Evolutionary conservation across 2,113 vertebrate species (phyloP).

Genomic region (Microcebus tavaratra): DNA sequence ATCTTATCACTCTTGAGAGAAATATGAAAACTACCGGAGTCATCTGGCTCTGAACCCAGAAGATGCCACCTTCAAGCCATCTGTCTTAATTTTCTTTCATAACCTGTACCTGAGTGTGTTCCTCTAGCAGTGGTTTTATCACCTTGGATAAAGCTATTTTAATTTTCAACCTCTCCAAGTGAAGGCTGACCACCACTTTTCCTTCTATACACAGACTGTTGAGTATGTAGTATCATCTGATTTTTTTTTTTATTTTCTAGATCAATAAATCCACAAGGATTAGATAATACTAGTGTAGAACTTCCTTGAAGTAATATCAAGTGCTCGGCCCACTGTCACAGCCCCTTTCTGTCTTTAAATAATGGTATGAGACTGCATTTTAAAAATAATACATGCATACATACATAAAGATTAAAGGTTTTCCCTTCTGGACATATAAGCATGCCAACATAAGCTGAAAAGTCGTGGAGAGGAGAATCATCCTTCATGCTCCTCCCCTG

Average conservation of each 20-base stretch:
- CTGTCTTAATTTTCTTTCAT: background rate
- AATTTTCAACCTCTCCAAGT: background rate
- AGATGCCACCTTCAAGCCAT: background rate
- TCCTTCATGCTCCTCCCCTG: background rate
- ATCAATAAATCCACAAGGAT: background rate
- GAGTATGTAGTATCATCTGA: background rate
- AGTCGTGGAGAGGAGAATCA: background rate
- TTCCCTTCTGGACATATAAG: background rate
- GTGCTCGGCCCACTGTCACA: background rate
- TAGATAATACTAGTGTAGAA: background rate
- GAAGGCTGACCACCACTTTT: background rate
- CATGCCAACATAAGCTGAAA: background rate
- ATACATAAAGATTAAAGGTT: background rate
- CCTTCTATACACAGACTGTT: background rate
- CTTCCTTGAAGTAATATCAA: background rate
- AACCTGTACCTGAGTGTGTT: accelerated
- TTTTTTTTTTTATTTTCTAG: background rate
- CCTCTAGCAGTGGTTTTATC: too few species aligned
- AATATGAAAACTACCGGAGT: background rate
- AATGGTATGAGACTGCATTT: background rate
- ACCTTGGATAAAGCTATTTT: background rate
- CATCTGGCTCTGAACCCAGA: background rate
- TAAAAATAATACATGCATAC: background rate
- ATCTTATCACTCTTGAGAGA: background rate
- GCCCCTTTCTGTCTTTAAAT: background rate